These are phyloP conservation scores for Salarias fasciatus DNA, from an alignment of 2,797 vertebrate genomes.

Conservation along the genomic window DNA sequence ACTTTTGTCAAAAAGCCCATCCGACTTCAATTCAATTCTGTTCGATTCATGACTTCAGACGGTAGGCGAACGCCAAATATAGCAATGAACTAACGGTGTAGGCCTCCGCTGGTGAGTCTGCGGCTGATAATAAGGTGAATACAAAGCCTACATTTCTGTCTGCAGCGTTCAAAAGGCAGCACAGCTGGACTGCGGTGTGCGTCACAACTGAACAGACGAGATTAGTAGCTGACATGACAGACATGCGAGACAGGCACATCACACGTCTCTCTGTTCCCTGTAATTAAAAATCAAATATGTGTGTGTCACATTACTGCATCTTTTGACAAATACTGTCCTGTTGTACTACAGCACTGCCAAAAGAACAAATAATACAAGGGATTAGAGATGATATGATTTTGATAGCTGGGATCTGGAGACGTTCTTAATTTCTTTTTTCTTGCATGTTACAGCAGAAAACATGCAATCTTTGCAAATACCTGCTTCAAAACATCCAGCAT, in stretches of 20 bases:
- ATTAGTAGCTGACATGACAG: slow-evolving; percentile 35
- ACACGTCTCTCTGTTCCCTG: slow-evolving; percentile 14
- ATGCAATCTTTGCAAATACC: slow-evolving; percentile 15
- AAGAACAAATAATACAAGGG: too few species aligned
- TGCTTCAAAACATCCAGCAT: slow-evolving; percentile 7
- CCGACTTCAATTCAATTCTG: too few species aligned
- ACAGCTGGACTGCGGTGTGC: slow-evolving; percentile 24
- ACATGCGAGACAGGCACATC: slow-evolving; percentile 41
- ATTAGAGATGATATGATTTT: too few species aligned
- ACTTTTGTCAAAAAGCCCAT: too few species aligned
- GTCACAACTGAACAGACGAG: slow-evolving; percentile 42
- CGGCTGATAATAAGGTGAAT: background rate
- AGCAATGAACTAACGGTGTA: background rate
- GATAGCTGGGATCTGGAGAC: slow-evolving; percentile 11
- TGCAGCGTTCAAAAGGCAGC: background rate
- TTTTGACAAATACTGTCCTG: slow-evolving; percentile 22
- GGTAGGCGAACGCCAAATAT: background rate
- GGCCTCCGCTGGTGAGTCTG: background rate
- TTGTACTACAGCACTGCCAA: background rate
- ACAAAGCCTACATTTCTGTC: background rate
- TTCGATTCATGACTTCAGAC: too few species aligned
- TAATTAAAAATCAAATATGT: slow-evolving; percentile 21
- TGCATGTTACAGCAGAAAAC: slow-evolving; percentile 14
- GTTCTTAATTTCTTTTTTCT: slow-evolving; percentile 8
- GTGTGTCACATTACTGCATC: slow-evolving; percentile 12